Conservation (phyloP, 1,140 invertebrate genomes). For the Chironomus tepperi region DNA sequence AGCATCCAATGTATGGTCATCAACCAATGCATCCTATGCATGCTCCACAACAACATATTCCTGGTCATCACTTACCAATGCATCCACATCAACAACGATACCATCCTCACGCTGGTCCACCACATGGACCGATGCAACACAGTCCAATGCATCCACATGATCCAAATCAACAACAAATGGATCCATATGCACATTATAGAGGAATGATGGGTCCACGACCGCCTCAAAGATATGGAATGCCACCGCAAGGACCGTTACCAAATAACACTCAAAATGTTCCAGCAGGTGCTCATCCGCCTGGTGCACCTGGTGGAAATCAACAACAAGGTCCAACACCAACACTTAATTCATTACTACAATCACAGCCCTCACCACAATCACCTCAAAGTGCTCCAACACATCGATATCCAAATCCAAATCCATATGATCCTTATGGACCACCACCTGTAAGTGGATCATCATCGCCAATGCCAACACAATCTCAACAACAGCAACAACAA, state of each 20-base stretch:
- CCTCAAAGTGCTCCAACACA: slow-evolving; percentile 34
- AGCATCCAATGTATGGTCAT: slow-evolving; percentile 31
- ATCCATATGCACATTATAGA: slow-evolving; percentile 11
- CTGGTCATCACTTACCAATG: slow-evolving; percentile 31
- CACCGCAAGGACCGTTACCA: slow-evolving; percentile 25
- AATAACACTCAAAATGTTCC: slow-evolving; percentile 18
- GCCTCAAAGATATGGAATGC: slow-evolving; percentile 24
- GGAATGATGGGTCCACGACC: slow-evolving; percentile 7
- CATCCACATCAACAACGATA: slow-evolving; percentile 18
- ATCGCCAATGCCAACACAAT: slow-evolving; percentile 31
- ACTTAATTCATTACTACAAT: slow-evolving; percentile 78
- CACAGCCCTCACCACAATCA: slow-evolving; percentile 55
- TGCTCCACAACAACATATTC: slow-evolving; percentile 38
- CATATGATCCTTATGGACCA: slow-evolving; percentile 38
- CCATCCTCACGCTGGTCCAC: background rate
- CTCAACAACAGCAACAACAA: slow-evolving; percentile 26
- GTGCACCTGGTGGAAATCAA: slow-evolving; percentile 40
- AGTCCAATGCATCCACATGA: slow-evolving; percentile 15
- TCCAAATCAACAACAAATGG: background rate
- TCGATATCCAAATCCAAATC: slow-evolving; percentile 36
- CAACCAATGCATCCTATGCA: slow-evolving; percentile 27
- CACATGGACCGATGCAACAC: background rate
- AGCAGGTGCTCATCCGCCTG: background rate
- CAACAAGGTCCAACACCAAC: slow-evolving; percentile 82
- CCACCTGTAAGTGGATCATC: slow-evolving; percentile 40